Percentiles rank a stretch among this genome's conserved stretches.
Conservation (phyloP, 2,888 invertebrate genomes). For the Podotricha telesiphe region DNA sequence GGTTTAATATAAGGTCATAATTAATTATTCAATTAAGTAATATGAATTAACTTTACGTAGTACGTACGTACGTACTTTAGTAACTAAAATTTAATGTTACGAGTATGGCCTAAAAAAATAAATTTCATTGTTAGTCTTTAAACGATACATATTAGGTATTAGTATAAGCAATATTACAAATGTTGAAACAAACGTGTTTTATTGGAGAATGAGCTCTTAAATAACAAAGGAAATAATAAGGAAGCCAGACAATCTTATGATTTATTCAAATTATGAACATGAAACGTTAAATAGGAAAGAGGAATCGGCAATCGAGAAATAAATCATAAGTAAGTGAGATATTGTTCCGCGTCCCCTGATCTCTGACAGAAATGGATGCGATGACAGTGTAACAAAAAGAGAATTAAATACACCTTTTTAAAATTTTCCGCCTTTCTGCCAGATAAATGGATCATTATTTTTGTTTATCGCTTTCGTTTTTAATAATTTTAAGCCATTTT, state of each 20-base stretch:
- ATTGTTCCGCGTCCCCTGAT: constrained; percentile 60
- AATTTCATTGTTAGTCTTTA: too few species aligned
- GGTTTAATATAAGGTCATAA: too few species aligned
- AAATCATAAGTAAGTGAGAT: constrained; percentile 76
- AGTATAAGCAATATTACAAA: not conserved
- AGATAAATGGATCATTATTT: constrained; percentile 47
- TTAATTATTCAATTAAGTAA: too few species aligned
- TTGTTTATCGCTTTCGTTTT: constrained; percentile 43
- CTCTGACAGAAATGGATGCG: constrained; percentile 63
- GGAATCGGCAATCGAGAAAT: constrained; percentile 67
- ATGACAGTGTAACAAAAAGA: constrained; percentile 67
- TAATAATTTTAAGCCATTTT: constrained; percentile 37
- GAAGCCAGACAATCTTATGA: constrained; percentile 1
- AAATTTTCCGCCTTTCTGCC: constrained; percentile 44
- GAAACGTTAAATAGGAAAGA: constrained; percentile 57
- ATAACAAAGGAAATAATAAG: not conserved
- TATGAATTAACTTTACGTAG: too few species aligned
- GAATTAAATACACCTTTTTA: constrained; percentile 57
- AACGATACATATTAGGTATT: not conserved
- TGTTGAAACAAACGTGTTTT: not conserved
- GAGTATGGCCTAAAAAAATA: too few species aligned
- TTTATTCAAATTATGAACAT: constrained; percentile 52
- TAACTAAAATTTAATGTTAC: too few species aligned
- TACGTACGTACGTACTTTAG: too few species aligned
- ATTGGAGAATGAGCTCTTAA: not conserved